Evolutionary conservation across 2,797 vertebrate genomes (phyloP), one percentile per base, ranked within the genome.

Genomic region (Helostoma temminkii): DNA sequence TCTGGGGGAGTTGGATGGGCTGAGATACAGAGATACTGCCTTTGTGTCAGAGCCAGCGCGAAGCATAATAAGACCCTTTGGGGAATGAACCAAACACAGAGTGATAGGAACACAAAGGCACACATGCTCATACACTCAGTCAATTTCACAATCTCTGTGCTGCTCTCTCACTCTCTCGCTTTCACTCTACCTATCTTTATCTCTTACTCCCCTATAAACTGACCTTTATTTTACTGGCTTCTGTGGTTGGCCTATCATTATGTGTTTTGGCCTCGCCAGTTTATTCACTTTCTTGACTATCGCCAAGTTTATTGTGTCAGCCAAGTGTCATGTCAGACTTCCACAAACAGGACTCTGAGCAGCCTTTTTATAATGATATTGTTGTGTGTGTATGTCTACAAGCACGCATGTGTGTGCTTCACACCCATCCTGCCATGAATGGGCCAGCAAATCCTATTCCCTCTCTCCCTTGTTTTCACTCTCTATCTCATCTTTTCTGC

Each of bases 1-100:
- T 92, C 87, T 69, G 46, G 89, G 89, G 87, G 85, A 85, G 72
- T 77, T 64, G 82, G 78, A 88, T 75, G 77, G 78, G 80, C 82
- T 22, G 71, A 74, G 82, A 79, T 85, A 84, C 84, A 86, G 88
- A 87, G 85, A 82, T 36, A 39, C 78, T 72, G 85, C 86, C 80
- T 90, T 91, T 91, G 85, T 91, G 84, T 85, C 60, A 59, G 54
- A 83, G 85, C 81, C 84, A 73, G 83, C 26, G 47, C 50, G 6
- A 74, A 84, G 82, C 80, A 90, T 93, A 93, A 93, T 93, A 92
- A 89, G 91, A 91, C 83, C 91, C 91, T 90, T 93, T 91, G 90
- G 91, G 91, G 91, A 93, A 89, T 88, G 91, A 88, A 83, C 69
- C 75, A 81, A 91, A 87, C 81, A 58, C 76, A 57, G 80, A 86